These are phyloP conservation scores for Propithecus perrieri DNA, from an alignment of 2,797 vertebrate genomes.

Conservation along the genomic window DNA sequence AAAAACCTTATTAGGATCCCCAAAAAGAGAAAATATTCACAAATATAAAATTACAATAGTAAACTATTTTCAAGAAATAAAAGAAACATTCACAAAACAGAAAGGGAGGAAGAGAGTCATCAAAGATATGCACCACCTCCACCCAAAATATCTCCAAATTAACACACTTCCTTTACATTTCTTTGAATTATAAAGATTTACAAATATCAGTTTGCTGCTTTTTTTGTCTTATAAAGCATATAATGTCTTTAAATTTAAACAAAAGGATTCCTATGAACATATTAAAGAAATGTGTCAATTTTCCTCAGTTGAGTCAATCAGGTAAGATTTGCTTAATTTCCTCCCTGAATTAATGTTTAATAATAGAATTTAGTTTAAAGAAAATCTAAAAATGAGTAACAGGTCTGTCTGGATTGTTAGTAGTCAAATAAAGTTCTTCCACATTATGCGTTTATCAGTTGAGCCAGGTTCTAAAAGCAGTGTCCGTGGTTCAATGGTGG, in stretches of 20 bases:
- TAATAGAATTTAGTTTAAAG: neutral
- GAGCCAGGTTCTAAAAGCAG: neutral
- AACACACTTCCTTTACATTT: neutral
- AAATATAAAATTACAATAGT: neutral
- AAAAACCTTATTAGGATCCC: neutral
- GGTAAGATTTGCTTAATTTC: neutral
- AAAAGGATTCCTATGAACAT: neutral
- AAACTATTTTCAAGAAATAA: neutral
- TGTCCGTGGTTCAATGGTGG: neutral
- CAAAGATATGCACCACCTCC: neutral
- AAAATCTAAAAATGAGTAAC: neutral
- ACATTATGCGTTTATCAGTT: accelerated
- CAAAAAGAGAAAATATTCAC: neutral
- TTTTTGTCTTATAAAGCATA: neutral
- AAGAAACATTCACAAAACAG: neutral
- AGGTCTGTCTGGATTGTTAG: neutral
- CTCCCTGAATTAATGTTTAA: constrained; percentile 19
- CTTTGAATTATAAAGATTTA: neutral
- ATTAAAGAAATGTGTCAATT: neutral
- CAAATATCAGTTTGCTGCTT: neutral
- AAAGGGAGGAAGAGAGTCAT: neutral
- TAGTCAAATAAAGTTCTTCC: neutral
- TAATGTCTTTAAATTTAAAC: neutral
- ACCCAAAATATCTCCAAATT: neutral
- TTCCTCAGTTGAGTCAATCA: neutral